phyloP scores from a whole-genome alignment of 2,797 vertebrate genomes.

The Cuculus canorus region DNA sequence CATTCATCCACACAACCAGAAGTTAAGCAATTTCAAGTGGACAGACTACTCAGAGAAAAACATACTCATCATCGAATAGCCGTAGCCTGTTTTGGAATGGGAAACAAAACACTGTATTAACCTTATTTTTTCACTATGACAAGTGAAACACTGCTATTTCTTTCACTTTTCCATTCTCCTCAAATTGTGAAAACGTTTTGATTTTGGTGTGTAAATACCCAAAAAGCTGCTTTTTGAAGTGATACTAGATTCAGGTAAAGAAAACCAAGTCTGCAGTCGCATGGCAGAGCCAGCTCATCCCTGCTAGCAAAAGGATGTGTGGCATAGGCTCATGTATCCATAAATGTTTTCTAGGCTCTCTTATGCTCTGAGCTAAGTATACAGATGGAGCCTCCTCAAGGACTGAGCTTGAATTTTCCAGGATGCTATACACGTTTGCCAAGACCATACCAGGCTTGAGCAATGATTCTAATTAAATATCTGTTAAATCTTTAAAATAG shows the following conservation, averaged over 20 bases:
- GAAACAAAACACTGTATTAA: background rate
- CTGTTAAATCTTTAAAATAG: background rate
- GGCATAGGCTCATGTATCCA: accelerated
- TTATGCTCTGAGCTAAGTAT: background rate
- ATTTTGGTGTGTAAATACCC: background rate
- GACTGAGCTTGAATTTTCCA: background rate
- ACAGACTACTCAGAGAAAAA: background rate
- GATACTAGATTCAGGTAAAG: background rate
- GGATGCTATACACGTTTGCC: background rate
- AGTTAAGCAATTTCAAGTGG: background rate
- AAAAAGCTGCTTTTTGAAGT: background rate
- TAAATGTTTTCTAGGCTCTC: background rate
- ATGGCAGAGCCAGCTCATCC: background rate
- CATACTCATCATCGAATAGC: background rate
- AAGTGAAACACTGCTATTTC: background rate
- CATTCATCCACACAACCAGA: background rate
- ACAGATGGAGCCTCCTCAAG: background rate
- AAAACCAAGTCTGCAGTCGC: too few relatives aligned
- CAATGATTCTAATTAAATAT: background rate
- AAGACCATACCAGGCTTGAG: background rate
- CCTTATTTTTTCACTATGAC: background rate
- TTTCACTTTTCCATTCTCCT: too few relatives aligned
- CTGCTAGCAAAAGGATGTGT: background rate
- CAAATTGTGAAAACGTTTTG: background rate
- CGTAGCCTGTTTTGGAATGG: background rate